Percentiles rank a stretch among this genome's conserved stretches.
phyloP scores from a whole-genome alignment of 2,113 vertebrate species.

The Nycticorax nycticorax region DNA sequence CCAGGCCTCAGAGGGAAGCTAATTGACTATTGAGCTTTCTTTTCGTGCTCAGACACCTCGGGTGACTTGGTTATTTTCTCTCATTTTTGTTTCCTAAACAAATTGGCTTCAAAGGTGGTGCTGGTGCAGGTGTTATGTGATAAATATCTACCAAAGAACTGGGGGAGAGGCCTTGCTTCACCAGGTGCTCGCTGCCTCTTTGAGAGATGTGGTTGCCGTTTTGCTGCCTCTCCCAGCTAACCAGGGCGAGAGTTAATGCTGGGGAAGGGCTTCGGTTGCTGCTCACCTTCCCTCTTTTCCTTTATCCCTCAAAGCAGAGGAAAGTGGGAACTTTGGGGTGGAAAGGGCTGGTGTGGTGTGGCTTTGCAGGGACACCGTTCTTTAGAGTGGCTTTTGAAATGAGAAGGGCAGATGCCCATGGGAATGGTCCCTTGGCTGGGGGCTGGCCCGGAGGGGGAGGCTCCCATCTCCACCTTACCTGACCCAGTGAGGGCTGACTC shows the following conservation, averaged over 20 bases:
- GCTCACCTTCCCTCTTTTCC: neutral
- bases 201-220: neutral
- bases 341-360: neutral
- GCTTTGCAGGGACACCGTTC: neutral
- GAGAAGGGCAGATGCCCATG: neutral
- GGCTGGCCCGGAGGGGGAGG: neutral
- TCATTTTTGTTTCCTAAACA: constrained; percentile 34
- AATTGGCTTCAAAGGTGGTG: neutral
- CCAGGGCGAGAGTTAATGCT: neutral
- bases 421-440: neutral
- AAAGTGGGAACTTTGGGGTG: neutral
- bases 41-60: neutral
- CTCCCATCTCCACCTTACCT: neutral
- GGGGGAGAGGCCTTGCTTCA: neutral
- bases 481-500: neutral
- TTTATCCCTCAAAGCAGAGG: neutral
- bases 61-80: constrained; percentile 14
- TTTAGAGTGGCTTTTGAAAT: neutral
- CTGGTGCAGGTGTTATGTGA: neutral
- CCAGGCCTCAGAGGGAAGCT: neutral
- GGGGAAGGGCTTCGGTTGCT: neutral
- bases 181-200: neutral
- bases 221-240: neutral
- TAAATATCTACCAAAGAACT: neutral
- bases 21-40: constrained; percentile 21